Evolutionary conservation across 2,113 vertebrate species (phyloP).

Genomic region (Actenoides hombroni): DNA sequence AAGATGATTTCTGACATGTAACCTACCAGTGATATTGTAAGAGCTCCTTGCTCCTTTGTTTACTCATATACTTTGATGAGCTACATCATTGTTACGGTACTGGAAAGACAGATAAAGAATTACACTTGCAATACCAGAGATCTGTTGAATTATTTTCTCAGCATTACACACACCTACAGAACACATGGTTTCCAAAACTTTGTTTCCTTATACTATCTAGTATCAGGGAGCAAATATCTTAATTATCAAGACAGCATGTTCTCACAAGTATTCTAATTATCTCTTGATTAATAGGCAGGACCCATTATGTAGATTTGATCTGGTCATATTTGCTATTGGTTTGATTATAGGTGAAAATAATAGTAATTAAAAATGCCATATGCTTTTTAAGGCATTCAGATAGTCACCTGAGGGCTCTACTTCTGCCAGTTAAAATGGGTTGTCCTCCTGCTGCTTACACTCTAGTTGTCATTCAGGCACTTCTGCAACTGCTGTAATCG

Average conservation of each 20-base stretch:
- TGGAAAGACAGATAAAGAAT: not conserved
- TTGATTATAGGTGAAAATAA: slow-evolving; percentile 35
- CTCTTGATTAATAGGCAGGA: slow-evolving; percentile 69
- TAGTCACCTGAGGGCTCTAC: slow-evolving; percentile 53
- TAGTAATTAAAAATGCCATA: not conserved
- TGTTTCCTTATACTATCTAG: slow-evolving; percentile 64
- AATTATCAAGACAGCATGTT: slow-evolving; percentile 69
- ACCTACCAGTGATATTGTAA: not conserved
- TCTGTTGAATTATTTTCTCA: not conserved
- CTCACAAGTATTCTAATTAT: slow-evolving; percentile 75
- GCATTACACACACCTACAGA: not conserved
- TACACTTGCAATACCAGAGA: not conserved
- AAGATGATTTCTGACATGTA: not conserved
- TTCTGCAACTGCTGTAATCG: not conserved
- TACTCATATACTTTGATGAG: not conserved
- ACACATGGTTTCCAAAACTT: not conserved
- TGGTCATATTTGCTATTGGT: slow-evolving; percentile 63
- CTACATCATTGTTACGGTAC: not conserved
- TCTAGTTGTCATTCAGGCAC: slow-evolving; percentile 46
- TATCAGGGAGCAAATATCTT: slow-evolving; percentile 64
- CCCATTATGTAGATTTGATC: slow-evolving; percentile 48
- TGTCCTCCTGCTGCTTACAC: slow-evolving; percentile 68
- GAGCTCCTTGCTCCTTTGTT: not conserved
- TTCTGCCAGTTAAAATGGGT: slow-evolving; percentile 78
- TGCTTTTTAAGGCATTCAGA: slow-evolving; percentile 72